Evolutionary conservation across 2,888 invertebrate species (phyloP).

Genomic region (Microchrysa polita): DNA sequence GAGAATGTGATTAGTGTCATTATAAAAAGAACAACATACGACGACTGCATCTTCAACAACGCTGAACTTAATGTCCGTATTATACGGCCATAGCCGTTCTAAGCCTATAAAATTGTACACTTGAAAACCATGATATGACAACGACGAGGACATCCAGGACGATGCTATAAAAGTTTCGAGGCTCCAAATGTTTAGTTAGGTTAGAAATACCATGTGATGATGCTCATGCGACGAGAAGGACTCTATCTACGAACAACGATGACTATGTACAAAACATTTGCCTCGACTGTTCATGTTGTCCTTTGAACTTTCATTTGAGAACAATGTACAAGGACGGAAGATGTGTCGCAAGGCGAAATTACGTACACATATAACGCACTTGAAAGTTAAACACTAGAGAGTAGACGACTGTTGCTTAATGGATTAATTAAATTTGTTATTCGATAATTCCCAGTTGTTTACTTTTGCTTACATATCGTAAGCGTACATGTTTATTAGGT

Average conservation of each 20-base stretch:
- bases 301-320: neutral
- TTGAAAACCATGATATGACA: conserved; percentile 21
- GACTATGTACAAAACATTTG: neutral
- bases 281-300: conserved; percentile 24
- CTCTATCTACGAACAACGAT: no score
- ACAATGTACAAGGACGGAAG: neutral
- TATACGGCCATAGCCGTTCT: neutral
- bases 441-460: neutral
- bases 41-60: conserved; percentile 27
- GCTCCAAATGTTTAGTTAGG: no score
- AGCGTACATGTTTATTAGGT: no score
- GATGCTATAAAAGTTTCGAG: no score
- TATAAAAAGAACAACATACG: conserved; percentile 24
- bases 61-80: neutral
- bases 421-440: conserved; percentile 27
- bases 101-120: conserved; percentile 24
- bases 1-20: conserved; percentile 29
- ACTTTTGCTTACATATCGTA: no score
- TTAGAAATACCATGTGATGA: conserved; percentile 3
- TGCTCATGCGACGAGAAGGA: conserved; percentile 23
- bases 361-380: no score
- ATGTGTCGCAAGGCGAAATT: neutral
- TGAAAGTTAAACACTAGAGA: conserved; percentile 11
- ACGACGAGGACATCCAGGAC: no score
- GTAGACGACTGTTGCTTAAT: conserved; percentile 18